These are phyloP conservation scores for Cirrhinus mrigala DNA, from an alignment of 2,797 vertebrate species.

Conservation along the genomic window DNA sequence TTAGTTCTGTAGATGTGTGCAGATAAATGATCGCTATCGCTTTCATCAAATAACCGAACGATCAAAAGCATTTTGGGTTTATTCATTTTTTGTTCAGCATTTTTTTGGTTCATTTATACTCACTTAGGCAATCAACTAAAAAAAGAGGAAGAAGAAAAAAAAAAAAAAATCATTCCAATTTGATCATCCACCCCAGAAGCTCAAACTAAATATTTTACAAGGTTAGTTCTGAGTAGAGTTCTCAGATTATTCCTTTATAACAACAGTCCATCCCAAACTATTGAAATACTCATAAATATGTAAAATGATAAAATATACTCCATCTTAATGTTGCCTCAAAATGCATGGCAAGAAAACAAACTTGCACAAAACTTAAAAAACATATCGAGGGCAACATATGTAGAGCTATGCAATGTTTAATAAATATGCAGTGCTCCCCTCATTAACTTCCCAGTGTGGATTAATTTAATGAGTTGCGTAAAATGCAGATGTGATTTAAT, in stretches of 20 bases:
- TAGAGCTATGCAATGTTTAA: conserved; percentile 32
- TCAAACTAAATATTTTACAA: not conserved
- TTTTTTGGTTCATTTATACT: not conserved
- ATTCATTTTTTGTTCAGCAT: not conserved
- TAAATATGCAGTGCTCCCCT: conserved; percentile 22
- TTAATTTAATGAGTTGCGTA: conserved; percentile 48
- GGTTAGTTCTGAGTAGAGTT: not conserved
- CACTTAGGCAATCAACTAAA: not conserved
- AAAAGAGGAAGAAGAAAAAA: no score
- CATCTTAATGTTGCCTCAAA: no score
- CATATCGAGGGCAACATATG: not conserved
- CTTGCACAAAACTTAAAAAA: no score
- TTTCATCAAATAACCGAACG: conserved; percentile 17
- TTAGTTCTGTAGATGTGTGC: conserved; percentile 37
- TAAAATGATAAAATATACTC: no score
- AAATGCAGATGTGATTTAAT: conserved; percentile 36
- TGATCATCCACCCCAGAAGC: not conserved
- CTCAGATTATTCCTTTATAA: not conserved
- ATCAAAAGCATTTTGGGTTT: not conserved
- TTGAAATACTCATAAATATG: no score
- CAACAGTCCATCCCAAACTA: no score
- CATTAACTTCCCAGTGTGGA: conserved; percentile 41
- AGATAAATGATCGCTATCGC: conserved; percentile 47
- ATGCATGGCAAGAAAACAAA: no score
- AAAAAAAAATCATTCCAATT: not conserved